Evolutionary conservation across 2,797 vertebrate species (phyloP).

Genomic region (Dendrocincla tyrannina): DNA sequence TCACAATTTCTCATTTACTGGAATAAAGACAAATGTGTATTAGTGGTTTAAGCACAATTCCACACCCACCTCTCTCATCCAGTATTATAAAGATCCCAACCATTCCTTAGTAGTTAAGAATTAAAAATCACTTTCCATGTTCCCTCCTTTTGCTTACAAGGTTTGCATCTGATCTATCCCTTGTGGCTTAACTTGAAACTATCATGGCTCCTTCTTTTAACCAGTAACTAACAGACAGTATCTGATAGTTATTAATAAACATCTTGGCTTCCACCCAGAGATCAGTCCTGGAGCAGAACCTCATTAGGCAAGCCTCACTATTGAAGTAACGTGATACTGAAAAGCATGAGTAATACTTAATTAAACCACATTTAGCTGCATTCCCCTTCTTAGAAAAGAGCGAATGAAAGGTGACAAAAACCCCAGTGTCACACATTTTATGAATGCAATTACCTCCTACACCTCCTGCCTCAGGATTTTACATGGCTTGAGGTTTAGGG

Average conservation of each 20-base stretch:
- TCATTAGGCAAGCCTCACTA: neutral
- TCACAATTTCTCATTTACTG: neutral
- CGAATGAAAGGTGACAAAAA: neutral
- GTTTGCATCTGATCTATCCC: neutral
- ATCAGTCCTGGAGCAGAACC: neutral
- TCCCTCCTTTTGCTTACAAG: neutral
- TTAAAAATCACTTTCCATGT: neutral
- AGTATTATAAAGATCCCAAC: neutral
- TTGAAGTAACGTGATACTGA: neutral
- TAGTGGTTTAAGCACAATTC: neutral
- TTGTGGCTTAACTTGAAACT: neutral
- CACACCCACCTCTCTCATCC: neutral
- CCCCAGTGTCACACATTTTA: neutral
- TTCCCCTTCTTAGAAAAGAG: neutral
- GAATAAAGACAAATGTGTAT: slow-evolving; percentile 22
- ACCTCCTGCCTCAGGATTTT: neutral
- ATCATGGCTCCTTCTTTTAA: neutral
- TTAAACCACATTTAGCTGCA: neutral
- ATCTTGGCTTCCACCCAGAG: neutral
- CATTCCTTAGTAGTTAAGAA: neutral
- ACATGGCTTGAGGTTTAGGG: neutral
- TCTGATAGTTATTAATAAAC: neutral
- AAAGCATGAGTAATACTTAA: neutral
- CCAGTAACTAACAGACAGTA: neutral
- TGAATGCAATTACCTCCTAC: neutral